Conservation (phyloP, 2,888 invertebrate genomes). For the Eurytoma californica region DNA sequence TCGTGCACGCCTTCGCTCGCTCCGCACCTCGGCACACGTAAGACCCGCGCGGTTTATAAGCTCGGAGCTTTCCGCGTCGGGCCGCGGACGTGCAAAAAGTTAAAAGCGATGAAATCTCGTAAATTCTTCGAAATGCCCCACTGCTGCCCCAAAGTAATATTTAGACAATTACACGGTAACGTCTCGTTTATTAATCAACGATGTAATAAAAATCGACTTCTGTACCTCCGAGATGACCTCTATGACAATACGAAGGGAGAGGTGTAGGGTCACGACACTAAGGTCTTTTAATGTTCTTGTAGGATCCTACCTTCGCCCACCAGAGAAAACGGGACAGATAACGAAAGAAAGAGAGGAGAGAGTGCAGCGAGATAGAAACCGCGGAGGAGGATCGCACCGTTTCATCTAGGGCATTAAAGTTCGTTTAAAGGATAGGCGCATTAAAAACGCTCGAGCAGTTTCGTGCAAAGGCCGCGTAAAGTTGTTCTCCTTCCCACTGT, state of each 20-base stretch:
- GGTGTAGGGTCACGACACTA: neutral
- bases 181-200: too few species aligned
- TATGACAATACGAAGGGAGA: neutral
- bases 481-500: slow-evolving; percentile 10
- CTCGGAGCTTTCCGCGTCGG: slow-evolving; percentile 2
- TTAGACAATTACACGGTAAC: too few species aligned
- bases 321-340: neutral
- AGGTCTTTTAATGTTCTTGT: slow-evolving; percentile 37
- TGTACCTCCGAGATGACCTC: slow-evolving; percentile 20
- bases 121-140: too few species aligned
- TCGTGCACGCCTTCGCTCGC: slow-evolving; percentile 52
- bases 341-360: slow-evolving; percentile 13
- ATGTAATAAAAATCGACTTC: too few species aligned
- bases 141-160: too few species aligned
- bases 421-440: slow-evolving; percentile 51
- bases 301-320: neutral
- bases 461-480: slow-evolving; percentile 51
- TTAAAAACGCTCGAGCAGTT: slow-evolving; percentile 47
- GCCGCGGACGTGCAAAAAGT: slow-evolving; percentile 7
- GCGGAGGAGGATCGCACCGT: slow-evolving; percentile 40
- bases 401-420: slow-evolving; percentile 54
- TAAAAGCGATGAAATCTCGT: neutral
- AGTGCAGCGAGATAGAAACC: slow-evolving; percentile 16
- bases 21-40: slow-evolving; percentile 51
- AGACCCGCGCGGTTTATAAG: slow-evolving; percentile 20